phyloP scores from a whole-genome alignment of 2,113 vertebrate species.

The Catharus minimus region DNA sequence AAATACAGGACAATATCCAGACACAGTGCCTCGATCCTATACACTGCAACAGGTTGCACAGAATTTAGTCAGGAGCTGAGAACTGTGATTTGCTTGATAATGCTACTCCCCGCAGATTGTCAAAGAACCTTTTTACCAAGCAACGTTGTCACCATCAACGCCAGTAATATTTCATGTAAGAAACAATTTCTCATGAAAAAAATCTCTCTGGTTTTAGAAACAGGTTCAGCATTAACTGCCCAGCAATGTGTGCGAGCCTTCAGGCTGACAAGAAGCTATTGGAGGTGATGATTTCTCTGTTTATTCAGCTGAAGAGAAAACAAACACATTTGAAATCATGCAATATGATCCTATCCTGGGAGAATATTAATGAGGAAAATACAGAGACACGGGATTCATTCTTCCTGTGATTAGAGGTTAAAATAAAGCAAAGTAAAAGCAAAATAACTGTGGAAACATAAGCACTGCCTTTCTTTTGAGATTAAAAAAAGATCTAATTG shows the following conservation, averaged over 20 bases:
- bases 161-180: not conserved
- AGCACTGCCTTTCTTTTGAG: not conserved
- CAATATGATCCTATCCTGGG: not conserved
- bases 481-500: not conserved
- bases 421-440: not conserved
- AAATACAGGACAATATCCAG: not conserved
- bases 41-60: not conserved
- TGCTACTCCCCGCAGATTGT: rapidly evolving
- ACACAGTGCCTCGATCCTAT: not conserved
- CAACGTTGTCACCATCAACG: not conserved
- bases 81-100: not conserved
- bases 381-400: not conserved
- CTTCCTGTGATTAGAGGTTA: not conserved
- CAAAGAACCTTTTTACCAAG: not conserved
- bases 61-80: not conserved
- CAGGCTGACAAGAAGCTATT: not conserved
- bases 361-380: not conserved
- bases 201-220: not conserved
- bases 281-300: not conserved
- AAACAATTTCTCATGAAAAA: not conserved
- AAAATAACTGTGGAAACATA: not conserved
- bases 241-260: not conserved
- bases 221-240: not conserved
- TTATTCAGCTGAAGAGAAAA: not conserved
- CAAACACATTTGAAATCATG: not conserved